Evolutionary conservation across 2,888 invertebrate genomes (phyloP).

Genomic region (Pantelozetes paolii): DNA sequence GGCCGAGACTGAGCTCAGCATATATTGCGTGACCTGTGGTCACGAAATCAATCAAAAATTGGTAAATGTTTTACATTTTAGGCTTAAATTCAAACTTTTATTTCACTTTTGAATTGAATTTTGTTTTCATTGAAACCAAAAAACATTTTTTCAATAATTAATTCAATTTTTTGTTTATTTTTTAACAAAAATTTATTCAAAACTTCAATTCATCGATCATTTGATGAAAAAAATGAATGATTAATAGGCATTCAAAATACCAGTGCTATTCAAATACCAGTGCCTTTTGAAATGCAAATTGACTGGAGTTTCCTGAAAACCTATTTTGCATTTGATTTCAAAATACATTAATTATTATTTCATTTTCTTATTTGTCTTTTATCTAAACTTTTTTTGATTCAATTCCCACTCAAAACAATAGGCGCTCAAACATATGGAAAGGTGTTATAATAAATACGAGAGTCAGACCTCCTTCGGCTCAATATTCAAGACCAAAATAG

Average conservation of each 20-base stretch:
- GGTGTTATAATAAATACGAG: constrained; percentile 96
- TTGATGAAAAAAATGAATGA: not conserved
- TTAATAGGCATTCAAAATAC: not conserved
- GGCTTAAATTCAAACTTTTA: not conserved
- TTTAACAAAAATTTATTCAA: too few species aligned
- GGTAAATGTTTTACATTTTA: constrained; percentile 31
- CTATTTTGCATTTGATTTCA: not conserved
- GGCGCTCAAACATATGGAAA: constrained; percentile 94
- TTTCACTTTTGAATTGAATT: not conserved
- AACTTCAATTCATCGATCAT: not conserved
- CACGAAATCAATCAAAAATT: constrained; percentile 84
- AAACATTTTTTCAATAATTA: not conserved
- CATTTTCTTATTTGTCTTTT: too few species aligned
- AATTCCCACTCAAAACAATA: constrained; percentile 64
- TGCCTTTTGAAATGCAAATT: not conserved
- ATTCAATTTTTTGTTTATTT: not conserved
- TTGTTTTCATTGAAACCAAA: too few species aligned
- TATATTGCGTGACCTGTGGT: constrained; percentile 95
- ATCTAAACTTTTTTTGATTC: constrained; percentile 54
- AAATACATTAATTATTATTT: not conserved
- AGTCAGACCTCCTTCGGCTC: constrained; percentile 95
- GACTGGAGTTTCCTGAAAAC: not conserved
- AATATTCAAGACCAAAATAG: constrained; percentile 86
- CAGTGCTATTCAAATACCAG: too few species aligned
- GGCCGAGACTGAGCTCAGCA: constrained; percentile 50